Conservation (phyloP, 1,140 invertebrate genomes). For the Calycopis cecrops region DNA sequence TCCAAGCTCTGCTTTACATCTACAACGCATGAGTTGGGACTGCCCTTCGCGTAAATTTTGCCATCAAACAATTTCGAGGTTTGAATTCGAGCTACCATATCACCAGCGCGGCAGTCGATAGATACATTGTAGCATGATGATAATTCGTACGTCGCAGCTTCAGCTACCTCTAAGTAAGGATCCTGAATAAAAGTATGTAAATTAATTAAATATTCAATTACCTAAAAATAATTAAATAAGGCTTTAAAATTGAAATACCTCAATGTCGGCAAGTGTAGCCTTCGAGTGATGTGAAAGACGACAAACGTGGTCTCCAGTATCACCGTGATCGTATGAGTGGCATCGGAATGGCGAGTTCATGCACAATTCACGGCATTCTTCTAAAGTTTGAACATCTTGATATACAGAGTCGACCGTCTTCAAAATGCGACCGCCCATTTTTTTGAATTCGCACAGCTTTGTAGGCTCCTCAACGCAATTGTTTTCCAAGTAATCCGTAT, state of each 20-base stretch:
- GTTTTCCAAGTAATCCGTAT: slow-evolving; percentile 90
- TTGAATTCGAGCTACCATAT: slow-evolving; percentile 94
- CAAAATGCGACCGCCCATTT: slow-evolving; percentile 88
- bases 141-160: slow-evolving; percentile 93
- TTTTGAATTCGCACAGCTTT: slow-evolving; percentile 94
- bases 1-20: slow-evolving; percentile 90
- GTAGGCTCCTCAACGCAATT: slow-evolving; percentile 93
- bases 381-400: slow-evolving; percentile 89
- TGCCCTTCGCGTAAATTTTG: slow-evolving; percentile 95
- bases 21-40: slow-evolving; percentile 92
- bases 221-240: neutral
- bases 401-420: slow-evolving; percentile 96
- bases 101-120: slow-evolving; percentile 92
- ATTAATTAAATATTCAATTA: slow-evolving; percentile 8
- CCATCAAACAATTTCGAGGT: slow-evolving; percentile 95
- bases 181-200: slow-evolving; percentile 75
- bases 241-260: slow-evolving; percentile 70
- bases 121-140: slow-evolving; percentile 96
- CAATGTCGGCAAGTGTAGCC: slow-evolving; percentile 90
- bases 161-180: slow-evolving; percentile 91
- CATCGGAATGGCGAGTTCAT: slow-evolving; percentile 91
- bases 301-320: slow-evolving; percentile 94
- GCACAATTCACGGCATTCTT: slow-evolving; percentile 92
- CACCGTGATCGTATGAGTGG: slow-evolving; percentile 95
- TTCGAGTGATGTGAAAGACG: slow-evolving; percentile 92